Percentiles rank a stretch among this genome's conserved stretches.
Evolutionary conservation across 2,888 invertebrate genomes (phyloP).

Genomic region (Lypha dubia): DNA sequence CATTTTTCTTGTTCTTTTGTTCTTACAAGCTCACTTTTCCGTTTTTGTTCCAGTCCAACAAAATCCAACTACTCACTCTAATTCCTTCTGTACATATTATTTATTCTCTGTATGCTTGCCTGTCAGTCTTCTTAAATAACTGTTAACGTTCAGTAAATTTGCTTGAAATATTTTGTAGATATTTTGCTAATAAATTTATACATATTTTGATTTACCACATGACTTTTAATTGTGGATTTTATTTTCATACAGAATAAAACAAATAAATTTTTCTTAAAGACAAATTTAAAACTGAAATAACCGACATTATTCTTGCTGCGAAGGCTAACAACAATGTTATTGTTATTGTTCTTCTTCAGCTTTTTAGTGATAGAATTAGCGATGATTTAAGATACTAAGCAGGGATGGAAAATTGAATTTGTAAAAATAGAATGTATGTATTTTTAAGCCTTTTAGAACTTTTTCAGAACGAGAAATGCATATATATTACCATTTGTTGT

Average conservation of each 20-base stretch:
- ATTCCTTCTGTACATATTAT: background rate
- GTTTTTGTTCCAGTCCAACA: background rate
- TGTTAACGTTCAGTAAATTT: constrained; percentile 17
- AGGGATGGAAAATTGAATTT: background rate
- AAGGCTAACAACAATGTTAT: constrained; percentile 5
- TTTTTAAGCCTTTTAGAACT: too few relatives aligned
- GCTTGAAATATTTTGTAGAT: background rate
- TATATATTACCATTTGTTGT: too few relatives aligned
- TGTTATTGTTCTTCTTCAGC: background rate
- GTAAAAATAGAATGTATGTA: too few relatives aligned
- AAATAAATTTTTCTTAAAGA: background rate
- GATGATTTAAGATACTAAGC: background rate
- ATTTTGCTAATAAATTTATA: constrained; percentile 12
- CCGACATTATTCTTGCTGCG: background rate
- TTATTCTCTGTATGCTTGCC: background rate
- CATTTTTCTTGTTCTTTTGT: constrained; percentile 4
- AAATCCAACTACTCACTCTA: background rate
- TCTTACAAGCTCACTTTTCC: background rate
- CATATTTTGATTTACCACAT: constrained; percentile 41
- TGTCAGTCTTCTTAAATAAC: constrained; percentile 9
- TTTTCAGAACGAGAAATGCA: too few relatives aligned
- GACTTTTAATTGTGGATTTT: constrained; percentile 47
- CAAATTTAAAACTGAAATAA: background rate
- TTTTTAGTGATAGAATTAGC: background rate
- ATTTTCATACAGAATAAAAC: constrained; percentile 1